Base-by-base conservation (phyloP, 2,797 vertebrate species). In the Myotis pilosus region DNA sequence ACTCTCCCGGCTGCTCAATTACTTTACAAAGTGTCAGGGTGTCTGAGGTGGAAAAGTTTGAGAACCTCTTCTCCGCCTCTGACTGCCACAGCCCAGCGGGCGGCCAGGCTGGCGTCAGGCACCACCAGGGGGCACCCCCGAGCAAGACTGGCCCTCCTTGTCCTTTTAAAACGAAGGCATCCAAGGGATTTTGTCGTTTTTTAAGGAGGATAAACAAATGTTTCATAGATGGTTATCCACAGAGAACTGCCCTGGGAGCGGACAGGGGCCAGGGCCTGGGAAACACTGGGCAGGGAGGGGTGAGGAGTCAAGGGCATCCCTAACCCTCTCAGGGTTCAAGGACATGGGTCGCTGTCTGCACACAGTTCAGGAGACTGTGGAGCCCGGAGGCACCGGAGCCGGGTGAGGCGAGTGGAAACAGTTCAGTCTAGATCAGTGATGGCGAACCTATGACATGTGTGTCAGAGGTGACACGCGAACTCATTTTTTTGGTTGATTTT, bases 101-200 rank as follows among this genome's bases (percentile, higher is more conserved):
- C 12, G 2, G 12, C 69, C 12, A 1, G 22, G 16, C 0, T 7
- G 9, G 15, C 5, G 80, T 0, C 19, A 49, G 51, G 10, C 3
- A 8, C 94, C 97, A 95, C 86, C 30, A 97, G 96, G 87, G 94
- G 94, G 95, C 72, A 20, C 74, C 17, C 51, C 3, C 0, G 53
- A 57, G 87, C 92, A 83, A 92, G 60, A 25, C 85, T 30, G 57
- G 71, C 12, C 47, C 47, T 11, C 23, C 4, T 22, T 0, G 8
- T 8, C 51, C 60, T 47, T 36, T 47, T 22, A 71, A 68, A 60
- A 10, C 10, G 12, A 10, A 71, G 33, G 25, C 12, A 75, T 20
- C 30, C 4, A 20, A 16, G 15, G 22, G 28, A 13, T 64, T 44
- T 79, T 6, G 62, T 11, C 3, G 90, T 64, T 89, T 47, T 89